Conservation (phyloP, 2,888 invertebrate species). For the Syrista parreyssii region DNA sequence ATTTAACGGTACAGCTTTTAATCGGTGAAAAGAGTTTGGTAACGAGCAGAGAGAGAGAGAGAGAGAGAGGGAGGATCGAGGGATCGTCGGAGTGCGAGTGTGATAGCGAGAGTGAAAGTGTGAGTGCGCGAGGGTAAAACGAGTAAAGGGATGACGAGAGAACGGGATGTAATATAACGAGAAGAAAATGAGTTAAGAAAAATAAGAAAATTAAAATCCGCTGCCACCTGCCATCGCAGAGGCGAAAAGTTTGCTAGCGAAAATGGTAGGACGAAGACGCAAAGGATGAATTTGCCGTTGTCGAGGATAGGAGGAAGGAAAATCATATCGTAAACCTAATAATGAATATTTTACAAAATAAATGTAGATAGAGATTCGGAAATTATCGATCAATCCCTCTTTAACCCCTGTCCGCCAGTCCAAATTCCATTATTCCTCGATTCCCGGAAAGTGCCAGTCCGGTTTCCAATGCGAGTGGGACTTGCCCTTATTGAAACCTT, state of each 20-base stretch:
- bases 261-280: not conserved
- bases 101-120: slow-evolving; percentile 11
- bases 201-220: not conserved
- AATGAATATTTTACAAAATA: slow-evolving; percentile 65
- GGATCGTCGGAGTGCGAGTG: slow-evolving; percentile 11
- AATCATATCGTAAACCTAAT: slow-evolving; percentile 66
- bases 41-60: slow-evolving; percentile 34
- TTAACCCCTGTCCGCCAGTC: slow-evolving; percentile 17
- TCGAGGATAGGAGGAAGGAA: slow-evolving; percentile 45
- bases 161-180: slow-evolving; percentile 44
- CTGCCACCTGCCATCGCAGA: not conserved
- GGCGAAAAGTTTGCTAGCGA: not conserved
- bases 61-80: slow-evolving; percentile 21
- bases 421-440: not conserved
- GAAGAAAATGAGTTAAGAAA: slow-evolving; percentile 13
- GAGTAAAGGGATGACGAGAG: slow-evolving; percentile 16
- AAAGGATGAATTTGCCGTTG: slow-evolving; percentile 27
- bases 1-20: slow-evolving; percentile 60
- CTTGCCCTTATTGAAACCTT: not conserved
- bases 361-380: slow-evolving; percentile 62
- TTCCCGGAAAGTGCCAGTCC: not conserved
- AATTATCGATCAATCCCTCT: slow-evolving; percentile 40
- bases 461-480: not conserved
- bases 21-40: slow-evolving; percentile 45
- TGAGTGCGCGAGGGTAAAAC: slow-evolving; percentile 11